Conservation (phyloP, 2,797 vertebrate species). For the Crocodylus rhombifer region DNA sequence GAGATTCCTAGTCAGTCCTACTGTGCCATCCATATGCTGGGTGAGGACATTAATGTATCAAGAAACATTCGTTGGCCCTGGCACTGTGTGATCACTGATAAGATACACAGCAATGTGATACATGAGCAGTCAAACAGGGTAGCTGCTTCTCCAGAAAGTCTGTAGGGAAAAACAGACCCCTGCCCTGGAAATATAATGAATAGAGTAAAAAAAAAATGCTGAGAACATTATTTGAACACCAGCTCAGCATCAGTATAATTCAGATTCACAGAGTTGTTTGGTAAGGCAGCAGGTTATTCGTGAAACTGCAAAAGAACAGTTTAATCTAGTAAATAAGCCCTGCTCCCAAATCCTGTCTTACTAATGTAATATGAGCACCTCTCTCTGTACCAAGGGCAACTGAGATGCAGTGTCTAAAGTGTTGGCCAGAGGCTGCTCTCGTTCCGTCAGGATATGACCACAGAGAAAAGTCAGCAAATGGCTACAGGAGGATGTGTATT, state of each 20-base stretch:
- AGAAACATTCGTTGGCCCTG: conserved; percentile 56
- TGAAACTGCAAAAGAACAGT: neutral
- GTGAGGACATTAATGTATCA: conserved; percentile 44
- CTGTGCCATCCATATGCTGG: neutral
- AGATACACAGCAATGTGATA: conserved; percentile 30
- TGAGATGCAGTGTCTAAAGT: conserved; percentile 24
- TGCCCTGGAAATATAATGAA: conserved; percentile 17
- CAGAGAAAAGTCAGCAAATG: conserved; percentile 14
- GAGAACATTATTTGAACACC: neutral
- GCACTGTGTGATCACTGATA: conserved; percentile 59
- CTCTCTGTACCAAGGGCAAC: conserved; percentile 32
- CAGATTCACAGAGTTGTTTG: neutral
- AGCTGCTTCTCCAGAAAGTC: neutral
- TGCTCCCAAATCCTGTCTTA: neutral
- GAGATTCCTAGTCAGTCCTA: neutral
- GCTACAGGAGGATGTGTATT: conserved; percentile 39
- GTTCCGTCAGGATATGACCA: conserved; percentile 15
- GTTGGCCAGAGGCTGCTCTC: conserved; percentile 10
- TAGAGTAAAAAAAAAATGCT: neutral
- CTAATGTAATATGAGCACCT: conserved; percentile 30
- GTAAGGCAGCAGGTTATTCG: neutral
- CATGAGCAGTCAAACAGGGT: neutral
- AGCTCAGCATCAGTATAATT: neutral
- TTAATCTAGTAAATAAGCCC: conserved; percentile 20
- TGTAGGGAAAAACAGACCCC: conserved; percentile 31